These are phyloP conservation scores for Platynereis dumerilii DNA, from an alignment of 2,888 invertebrate genomes.

Conservation along the genomic window DNA sequence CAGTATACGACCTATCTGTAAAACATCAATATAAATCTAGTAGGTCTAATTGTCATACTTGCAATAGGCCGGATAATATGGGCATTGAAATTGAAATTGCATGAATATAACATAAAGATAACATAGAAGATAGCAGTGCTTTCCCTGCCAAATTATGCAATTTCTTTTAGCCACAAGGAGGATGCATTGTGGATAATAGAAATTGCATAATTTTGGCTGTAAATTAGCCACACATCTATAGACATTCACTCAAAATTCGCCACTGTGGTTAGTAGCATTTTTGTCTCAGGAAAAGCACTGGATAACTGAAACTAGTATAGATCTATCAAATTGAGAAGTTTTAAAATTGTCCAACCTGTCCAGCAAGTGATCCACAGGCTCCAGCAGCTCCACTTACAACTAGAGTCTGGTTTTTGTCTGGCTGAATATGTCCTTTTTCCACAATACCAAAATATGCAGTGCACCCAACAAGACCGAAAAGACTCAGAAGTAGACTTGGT, in stretches of 20 bases:
- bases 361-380: constrained; percentile 61
- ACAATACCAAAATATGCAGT: constrained; percentile 59
- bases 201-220: no score
- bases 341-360: constrained; percentile 60
- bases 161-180: no score
- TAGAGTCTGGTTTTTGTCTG: constrained; percentile 53
- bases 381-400: constrained; percentile 63
- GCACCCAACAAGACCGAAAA: constrained; percentile 57
- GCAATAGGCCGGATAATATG: background rate
- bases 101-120: no score
- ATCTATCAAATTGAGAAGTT: no score
- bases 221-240: no score
- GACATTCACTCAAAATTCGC: no score
- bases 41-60: background rate
- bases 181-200: no score
- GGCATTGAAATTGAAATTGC: background rate
- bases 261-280: no score
- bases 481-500: constrained; percentile 45
- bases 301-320: no score
- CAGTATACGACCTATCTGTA: constrained; percentile 54
- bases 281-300: no score
- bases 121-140: no score
- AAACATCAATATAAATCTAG: constrained; percentile 17
- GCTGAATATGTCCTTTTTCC: constrained; percentile 54
- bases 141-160: no score